Base-by-base conservation (phyloP, 2,113 vertebrate genomes). In the Cervus canadensis region DNA sequence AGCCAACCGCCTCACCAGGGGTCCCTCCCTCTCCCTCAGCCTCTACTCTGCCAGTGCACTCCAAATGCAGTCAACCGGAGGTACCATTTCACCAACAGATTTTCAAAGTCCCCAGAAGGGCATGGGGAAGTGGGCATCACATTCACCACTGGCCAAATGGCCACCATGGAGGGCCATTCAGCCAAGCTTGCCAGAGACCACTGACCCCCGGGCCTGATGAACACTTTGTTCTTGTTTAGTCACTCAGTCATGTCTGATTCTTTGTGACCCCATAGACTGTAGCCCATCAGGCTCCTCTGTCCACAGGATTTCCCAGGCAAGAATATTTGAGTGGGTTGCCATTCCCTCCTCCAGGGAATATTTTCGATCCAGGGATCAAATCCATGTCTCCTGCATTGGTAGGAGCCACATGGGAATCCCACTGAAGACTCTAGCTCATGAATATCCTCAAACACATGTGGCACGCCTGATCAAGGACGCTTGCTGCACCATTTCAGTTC, bases 111-210 rank as follows among this genome's bases (percentile, higher is more conserved):
- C 40, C 48, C 62, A n/a, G 30, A 5, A 3, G 8, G n/a, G 50
- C 56, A 0, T 4, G 1, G 26, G 33, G 7, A 30, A 28, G 3
- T 5, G 21, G 14, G 4, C 19, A 26, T 7, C 48, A 26, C 2
- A 25, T 48, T 64, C 64, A 9, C 9, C 1, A 0, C 30, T 16
- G 82, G 64, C 52, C 36, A 0, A 19, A 59, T 0, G 15, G 36
- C 48, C 23, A 5, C 50, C 25, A 2, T 5, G 9, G 15, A 30
- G 16, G 33, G 26, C 59, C 36, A 6, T 0, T 50, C 6, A 25
- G 5, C 19, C 36, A 79, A 60, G 50, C 52, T 43, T 48, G 25
- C 23, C 81, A 36, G 57, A 84, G 64, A 67, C 7, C 6, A 12
- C 21, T 4, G 33, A 28, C 6, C 54, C 12, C 45, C 4, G 23